These are phyloP conservation scores for Ganaspis sp. DNA, from an alignment of 1,140 invertebrate genomes.

Conservation along the genomic window DNA sequence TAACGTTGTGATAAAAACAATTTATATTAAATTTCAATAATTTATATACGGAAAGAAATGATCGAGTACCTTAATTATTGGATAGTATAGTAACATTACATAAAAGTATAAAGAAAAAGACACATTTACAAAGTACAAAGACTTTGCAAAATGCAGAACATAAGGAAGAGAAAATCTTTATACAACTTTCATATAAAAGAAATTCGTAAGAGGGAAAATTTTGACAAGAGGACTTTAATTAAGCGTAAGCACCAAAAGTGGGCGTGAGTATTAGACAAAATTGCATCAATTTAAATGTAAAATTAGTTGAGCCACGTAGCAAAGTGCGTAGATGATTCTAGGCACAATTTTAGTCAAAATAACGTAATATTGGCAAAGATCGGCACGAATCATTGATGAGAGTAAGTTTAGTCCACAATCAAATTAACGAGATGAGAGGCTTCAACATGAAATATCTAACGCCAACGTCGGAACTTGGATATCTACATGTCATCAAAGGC, in stretches of 20 bases:
- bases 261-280: neutral
- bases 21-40: too few relatives aligned
- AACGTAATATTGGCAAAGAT: slow-evolving; percentile 56
- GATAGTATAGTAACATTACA: too few relatives aligned
- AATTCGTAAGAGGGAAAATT: neutral
- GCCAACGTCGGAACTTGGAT: slow-evolving; percentile 41
- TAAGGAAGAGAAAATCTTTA: too few relatives aligned
- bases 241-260: neutral
- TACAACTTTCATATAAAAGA: too few relatives aligned
- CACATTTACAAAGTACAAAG: too few relatives aligned
- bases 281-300: neutral
- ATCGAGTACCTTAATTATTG: too few relatives aligned
- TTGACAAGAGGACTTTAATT: neutral
- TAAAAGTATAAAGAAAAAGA: too few relatives aligned
- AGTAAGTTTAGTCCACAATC: slow-evolving; percentile 46
- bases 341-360: neutral
- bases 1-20: too few relatives aligned
- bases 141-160: too few relatives aligned
- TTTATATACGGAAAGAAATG: too few relatives aligned
- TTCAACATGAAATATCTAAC: slow-evolving; percentile 48
- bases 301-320: neutral
- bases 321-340: neutral
- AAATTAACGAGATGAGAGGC: slow-evolving; percentile 56
- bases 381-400: slow-evolving; percentile 50
- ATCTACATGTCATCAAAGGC: slow-evolving; percentile 62